A percentile compares a stretch with the other conserved stretches of the same genome.
Conservation (phyloP, 2,888 invertebrate species). For the Conistra vaccinii region DNA sequence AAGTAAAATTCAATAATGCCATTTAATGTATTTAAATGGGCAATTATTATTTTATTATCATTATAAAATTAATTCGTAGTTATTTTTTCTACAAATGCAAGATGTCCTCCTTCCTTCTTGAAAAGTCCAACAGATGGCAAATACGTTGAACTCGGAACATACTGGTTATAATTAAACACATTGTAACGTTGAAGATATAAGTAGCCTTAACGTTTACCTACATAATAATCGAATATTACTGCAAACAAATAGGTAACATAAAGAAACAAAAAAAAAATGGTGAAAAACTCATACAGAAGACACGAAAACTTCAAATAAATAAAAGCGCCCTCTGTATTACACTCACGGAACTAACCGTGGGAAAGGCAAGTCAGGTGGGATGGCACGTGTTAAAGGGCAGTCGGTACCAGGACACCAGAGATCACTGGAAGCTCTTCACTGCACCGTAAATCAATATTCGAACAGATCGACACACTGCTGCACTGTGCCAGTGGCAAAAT, state of each 20-base stretch:
- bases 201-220: not conserved
- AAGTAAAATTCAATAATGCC: not conserved
- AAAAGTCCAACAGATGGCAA: not conserved
- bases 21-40: not conserved
- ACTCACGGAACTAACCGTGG: slow-evolving; percentile 22
- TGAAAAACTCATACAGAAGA: not conserved
- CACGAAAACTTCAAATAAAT: not conserved
- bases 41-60: not conserved
- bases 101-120: not conserved
- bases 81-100: not conserved
- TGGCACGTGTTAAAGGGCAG: slow-evolving; percentile 30
- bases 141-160: not conserved
- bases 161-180: not conserved
- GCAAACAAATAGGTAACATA: not conserved
- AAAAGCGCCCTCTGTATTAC: slow-evolving; percentile 32
- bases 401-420: slow-evolving; percentile 51
- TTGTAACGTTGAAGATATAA: not conserved
- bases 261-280: not conserved
- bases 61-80: not conserved
- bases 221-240: not conserved
- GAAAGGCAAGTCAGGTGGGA: slow-evolving; percentile 42
- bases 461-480: slow-evolving; percentile 2
- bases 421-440: slow-evolving; percentile 19
- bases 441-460: slow-evolving; percentile 44
- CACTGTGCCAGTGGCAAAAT: slow-evolving; percentile 11